Base-by-base conservation (phyloP, 2,797 vertebrate species). In the Enteromius mattozi region DNA sequence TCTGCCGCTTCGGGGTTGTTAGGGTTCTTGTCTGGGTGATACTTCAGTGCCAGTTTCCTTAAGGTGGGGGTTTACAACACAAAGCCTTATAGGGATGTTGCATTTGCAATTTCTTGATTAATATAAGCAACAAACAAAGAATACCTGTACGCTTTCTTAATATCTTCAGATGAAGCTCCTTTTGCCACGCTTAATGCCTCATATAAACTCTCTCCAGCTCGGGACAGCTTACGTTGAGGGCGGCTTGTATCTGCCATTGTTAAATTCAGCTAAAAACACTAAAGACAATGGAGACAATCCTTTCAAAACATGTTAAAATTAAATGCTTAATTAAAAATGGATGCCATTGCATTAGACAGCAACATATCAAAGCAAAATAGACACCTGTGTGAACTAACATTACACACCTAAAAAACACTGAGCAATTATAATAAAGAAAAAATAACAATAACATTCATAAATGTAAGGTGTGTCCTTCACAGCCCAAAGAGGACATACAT, bases 11-110 rank as follows among this genome's bases (percentile, higher is more conserved):
- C 94, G 0, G 96, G 94, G 77, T 98, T 95, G 33, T 97, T 96
- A 2, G 97, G 97, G 91, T 99, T 99, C 92, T 99, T 99, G 89
- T 99, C 98, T 0, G 98, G 98, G 74, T 99, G 98, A 94, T 97
- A 95, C 84, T 92, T 94, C 86, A 99, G 92, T 0, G 98, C 97
- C 89, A 98, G 89, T 88, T 94, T 97, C 92, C 98, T 99, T 90
- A 47, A 19, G 24, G 9, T 4, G 40, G 65, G 65, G 42, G 56
- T 76, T 17, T 10, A 83, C 2, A 30, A 63, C 1, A 71, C 33
- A 69, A 42, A 59, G 27, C 45, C 12, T 77, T n/a, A 66, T 30
- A 75, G 3, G 9, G 17, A 10, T 14, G 40, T 68, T 3, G 14
- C 33, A 63, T 78, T 30, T 70, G 30, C 16, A 4, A 63, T 35